Evolutionary conservation across 1,140 invertebrate genomes (phyloP).

Genomic region (Formica selysi): DNA sequence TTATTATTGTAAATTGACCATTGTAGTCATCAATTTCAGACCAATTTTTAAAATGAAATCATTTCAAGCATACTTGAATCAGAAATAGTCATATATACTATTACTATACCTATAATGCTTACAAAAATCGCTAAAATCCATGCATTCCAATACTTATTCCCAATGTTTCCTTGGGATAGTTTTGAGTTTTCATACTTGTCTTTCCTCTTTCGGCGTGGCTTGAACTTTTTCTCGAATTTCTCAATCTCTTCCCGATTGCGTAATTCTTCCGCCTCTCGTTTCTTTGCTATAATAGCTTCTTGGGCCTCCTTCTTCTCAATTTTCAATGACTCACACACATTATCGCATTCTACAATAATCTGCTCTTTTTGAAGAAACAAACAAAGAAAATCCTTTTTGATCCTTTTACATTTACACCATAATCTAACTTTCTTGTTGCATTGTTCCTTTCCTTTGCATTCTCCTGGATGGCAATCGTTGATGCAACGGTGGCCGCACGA

Average conservation of each 20-base stretch:
- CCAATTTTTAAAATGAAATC: slow-evolving; percentile 25
- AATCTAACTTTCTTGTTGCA: slow-evolving; percentile 94
- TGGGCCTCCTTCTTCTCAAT: slow-evolving; percentile 86
- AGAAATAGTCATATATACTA: slow-evolving; percentile 20
- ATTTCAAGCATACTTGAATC: slow-evolving; percentile 16
- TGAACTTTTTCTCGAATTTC: slow-evolving; percentile 91
- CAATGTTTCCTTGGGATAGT: not conserved
- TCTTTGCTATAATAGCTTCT: slow-evolving; percentile 86
- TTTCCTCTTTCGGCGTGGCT: slow-evolving; percentile 87
- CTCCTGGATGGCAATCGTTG: slow-evolving; percentile 88
- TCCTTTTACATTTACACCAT: slow-evolving; percentile 92
- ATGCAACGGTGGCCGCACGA: slow-evolving; percentile 89
- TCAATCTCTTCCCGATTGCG: slow-evolving; percentile 90
- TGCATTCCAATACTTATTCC: slow-evolving; percentile 14
- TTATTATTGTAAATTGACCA: slow-evolving; percentile 5
- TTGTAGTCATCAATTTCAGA: not conserved
- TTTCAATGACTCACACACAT: slow-evolving; percentile 88
- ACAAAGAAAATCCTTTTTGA: slow-evolving; percentile 93
- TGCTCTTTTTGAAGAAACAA: slow-evolving; percentile 87
- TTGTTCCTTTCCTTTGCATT: slow-evolving; percentile 83
- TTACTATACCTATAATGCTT: slow-evolving; percentile 41
- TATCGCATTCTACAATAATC: slow-evolving; percentile 88
- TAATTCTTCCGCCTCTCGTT: slow-evolving; percentile 88
- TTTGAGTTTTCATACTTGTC: slow-evolving; percentile 72
- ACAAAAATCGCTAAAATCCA: slow-evolving; percentile 56